Evolutionary conservation across 2,888 invertebrate genomes (phyloP), one percentile per base, ranked within the genome.

Genomic region (Orthonevra nobilis): DNA sequence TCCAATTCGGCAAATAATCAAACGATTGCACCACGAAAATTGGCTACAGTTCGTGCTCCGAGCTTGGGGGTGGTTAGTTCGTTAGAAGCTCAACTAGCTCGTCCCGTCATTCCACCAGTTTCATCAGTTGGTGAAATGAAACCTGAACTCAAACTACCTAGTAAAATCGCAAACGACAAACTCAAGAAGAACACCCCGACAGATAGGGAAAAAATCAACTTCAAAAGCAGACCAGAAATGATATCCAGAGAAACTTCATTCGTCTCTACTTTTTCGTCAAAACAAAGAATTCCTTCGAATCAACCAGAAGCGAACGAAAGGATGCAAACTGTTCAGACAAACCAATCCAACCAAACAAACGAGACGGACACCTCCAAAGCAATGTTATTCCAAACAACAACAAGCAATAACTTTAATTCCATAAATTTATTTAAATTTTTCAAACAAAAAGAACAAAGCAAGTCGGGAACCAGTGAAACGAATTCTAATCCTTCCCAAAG

Each of bases 41-140:
- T 87, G 7, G 86, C 87, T 10, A 86, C 86, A 36, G 87, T 91
- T 20, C 90, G 93, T 52, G 92, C 92, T 1, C 92, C 93, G 0
- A 92, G 91, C 83, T 88, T 94, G 73, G 93, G 94, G 0, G 89
- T 92, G 14, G 93, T 94, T 14, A 92, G 94, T 15, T 94, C 94
- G 0, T 86, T 94, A 72, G 95, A 95, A 86, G 94, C 93, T 0
- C 95, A 95, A 84, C 85, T 95, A 70, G 94, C 94, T 0, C 91
- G 94, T 50, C 94, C 95, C 0, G 92, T 93, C 4, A 91, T 92
- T 82, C 92, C 92, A 4, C 92, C 89, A 1, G 88, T 87, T 20
- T 91, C 92, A 19, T 90, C 92, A 1, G 91, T 81, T 23, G 83
- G 84, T 1, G 83, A 83, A 0, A 83, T 82, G 30, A 85, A 81